Conservation (phyloP, 1,140 invertebrate genomes). For the Cotesia glomerata region DNA sequence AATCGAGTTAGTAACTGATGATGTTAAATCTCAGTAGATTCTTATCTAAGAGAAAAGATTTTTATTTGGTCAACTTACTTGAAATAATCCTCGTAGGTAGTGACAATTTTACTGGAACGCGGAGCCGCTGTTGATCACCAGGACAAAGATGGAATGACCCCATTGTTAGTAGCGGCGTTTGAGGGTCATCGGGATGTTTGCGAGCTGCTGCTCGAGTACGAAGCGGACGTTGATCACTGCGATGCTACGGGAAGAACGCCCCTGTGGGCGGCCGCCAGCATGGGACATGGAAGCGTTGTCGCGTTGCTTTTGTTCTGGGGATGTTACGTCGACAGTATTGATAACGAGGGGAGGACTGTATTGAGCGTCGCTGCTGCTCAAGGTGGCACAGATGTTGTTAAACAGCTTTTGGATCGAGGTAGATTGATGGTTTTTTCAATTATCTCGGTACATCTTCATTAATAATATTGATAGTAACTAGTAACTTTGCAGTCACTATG, state of each 20-base stretch:
- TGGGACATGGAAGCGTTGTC: conserved; percentile 84
- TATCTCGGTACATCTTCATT: background rate
- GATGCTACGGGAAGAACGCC: conserved; percentile 81
- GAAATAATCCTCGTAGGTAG: conserved; percentile 58
- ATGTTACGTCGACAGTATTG: conserved; percentile 87
- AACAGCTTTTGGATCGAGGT: conserved; percentile 84
- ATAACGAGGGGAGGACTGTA: conserved; percentile 89
- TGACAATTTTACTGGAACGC: conserved; percentile 79
- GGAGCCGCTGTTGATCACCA: conserved; percentile 88
- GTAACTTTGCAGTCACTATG: too few relatives aligned
- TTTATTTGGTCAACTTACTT: too few relatives aligned
- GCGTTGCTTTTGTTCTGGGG: conserved; percentile 86
- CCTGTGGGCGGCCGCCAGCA: conserved; percentile 83
- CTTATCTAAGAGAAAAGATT: background rate
- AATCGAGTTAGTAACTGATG: background rate
- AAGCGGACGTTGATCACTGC: conserved; percentile 85
- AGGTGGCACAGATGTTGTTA: conserved; percentile 82
- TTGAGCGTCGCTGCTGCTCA: conserved; percentile 86
- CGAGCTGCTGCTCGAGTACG: conserved; percentile 82
- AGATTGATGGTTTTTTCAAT: background rate
- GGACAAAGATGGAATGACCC: conserved; percentile 92
- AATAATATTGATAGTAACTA: too few relatives aligned
- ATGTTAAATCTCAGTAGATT: background rate
- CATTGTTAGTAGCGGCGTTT: conserved; percentile 91
- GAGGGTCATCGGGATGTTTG: conserved; percentile 89